Percentiles rank a stretch among this genome's conserved stretches.
These are phyloP conservation scores for Lampris megalopsis DNA, from an alignment of 2,113 vertebrate genomes.

Conservation along the genomic window DNA sequence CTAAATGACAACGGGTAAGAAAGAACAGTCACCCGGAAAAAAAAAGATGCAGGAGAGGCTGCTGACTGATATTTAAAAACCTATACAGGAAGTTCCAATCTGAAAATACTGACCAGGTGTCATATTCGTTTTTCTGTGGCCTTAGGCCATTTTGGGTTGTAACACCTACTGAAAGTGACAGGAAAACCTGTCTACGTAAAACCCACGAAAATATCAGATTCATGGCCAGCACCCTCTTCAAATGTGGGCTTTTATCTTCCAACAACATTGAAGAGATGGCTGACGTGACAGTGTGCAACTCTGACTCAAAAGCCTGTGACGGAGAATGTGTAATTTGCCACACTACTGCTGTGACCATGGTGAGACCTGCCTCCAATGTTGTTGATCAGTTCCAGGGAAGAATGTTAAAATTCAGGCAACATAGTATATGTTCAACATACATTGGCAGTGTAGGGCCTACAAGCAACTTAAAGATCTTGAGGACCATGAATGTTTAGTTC, in stretches of 20 bases:
- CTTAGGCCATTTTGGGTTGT: constrained; percentile 13
- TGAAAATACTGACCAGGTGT: not conserved
- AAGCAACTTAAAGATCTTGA: too few relatives aligned
- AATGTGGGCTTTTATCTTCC: not conserved
- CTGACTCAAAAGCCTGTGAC: constrained; percentile 3
- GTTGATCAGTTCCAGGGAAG: too few relatives aligned
- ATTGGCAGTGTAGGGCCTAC: too few relatives aligned
- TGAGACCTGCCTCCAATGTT: too few relatives aligned
- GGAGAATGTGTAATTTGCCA: not conserved
- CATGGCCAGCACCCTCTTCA: not conserved
- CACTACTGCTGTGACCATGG: too few relatives aligned
- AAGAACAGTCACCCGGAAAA: too few relatives aligned
- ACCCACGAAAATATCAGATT: constrained; percentile 3
- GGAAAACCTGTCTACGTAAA: constrained; percentile 2
- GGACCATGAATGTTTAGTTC: not conserved
- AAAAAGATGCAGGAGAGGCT: too few relatives aligned
- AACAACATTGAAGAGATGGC: not conserved
- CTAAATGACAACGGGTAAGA: too few relatives aligned
- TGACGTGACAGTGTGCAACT: not conserved
- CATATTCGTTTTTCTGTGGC: not conserved
- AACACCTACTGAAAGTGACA: not conserved
- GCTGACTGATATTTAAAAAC: too few relatives aligned
- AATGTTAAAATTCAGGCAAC: too few relatives aligned
- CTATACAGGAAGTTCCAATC: not conserved
- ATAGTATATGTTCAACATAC: too few relatives aligned